Evolutionary conservation across 2,888 invertebrate genomes (phyloP).

Genomic region (Drosophila cyrtoloma): DNA sequence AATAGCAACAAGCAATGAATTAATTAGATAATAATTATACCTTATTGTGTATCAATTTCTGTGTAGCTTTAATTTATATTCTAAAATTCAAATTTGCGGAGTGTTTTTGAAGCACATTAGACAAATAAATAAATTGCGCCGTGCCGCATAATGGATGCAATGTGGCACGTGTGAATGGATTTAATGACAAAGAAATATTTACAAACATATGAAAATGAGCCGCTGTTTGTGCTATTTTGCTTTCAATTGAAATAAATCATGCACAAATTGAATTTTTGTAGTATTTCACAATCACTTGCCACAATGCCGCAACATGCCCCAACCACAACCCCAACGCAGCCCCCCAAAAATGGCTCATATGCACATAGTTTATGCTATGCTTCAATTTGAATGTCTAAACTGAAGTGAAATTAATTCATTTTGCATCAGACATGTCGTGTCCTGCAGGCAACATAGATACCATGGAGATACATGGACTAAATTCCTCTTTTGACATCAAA

Average conservation of each 20-base stretch:
- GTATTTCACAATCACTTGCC: not conserved
- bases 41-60: not conserved
- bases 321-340: not conserved
- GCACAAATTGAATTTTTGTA: not conserved
- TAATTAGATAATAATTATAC: too few relatives aligned
- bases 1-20: too few relatives aligned
- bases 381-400: constrained; percentile 11
- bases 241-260: not conserved
- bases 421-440: not conserved
- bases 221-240: not conserved
- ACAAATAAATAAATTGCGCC: not conserved
- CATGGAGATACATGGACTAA: not conserved
- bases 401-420: constrained; percentile 17
- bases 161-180: not conserved
- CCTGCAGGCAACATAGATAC: not conserved
- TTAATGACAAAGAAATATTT: not conserved
- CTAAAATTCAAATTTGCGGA: not conserved
- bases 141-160: not conserved
- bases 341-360: not conserved
- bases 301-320: not conserved
- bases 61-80: not conserved
- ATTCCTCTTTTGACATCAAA: not conserved
- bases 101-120: not conserved
- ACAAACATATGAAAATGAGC: not conserved
- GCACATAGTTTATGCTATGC: not conserved